Conservation (phyloP, 2,113 vertebrate genomes). For the Centropristis striata region DNA sequence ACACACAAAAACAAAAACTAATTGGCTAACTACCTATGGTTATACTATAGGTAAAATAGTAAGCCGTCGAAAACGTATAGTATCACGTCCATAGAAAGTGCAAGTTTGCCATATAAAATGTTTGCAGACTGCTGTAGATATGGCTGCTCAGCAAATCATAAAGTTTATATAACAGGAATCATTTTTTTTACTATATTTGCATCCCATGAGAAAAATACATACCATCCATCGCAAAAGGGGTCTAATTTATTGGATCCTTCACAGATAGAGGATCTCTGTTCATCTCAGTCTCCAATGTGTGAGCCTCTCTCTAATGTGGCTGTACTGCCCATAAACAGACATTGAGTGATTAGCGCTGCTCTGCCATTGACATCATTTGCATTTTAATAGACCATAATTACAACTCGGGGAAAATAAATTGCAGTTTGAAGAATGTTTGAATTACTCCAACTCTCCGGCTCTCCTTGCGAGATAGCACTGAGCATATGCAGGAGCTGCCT, state of each 20-base stretch:
- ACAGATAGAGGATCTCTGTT: constrained; percentile 65
- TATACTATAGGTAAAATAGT: too few species aligned
- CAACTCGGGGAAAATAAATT: constrained; percentile 85
- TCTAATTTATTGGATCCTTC: constrained; percentile 64
- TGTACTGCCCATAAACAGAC: constrained; percentile 81
- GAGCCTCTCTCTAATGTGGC: constrained; percentile 70
- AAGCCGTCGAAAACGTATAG: too few species aligned
- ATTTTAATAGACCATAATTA: constrained; percentile 88
- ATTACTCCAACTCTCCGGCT: constrained; percentile 76
- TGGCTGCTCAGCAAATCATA: neutral
- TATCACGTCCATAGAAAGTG: neutral
- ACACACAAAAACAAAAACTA: neutral
- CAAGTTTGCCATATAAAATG: neutral
- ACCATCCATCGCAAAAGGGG: constrained; percentile 2
- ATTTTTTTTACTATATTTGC: constrained; percentile 3
- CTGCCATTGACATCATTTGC: constrained; percentile 86
- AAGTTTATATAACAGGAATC: constrained; percentile 6
- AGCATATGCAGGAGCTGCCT: constrained; percentile 67
- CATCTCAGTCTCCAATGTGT: constrained; percentile 61
- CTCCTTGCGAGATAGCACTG: constrained; percentile 72
- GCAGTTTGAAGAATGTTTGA: constrained; percentile 84
- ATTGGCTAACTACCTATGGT: neutral
- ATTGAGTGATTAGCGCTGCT: constrained; percentile 83
- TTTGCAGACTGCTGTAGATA: neutral
- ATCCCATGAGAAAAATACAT: constrained; percentile 25